Evolutionary conservation across 2,797 vertebrate species (phyloP).

Genomic region (Aplochiton taeniatus): DNA sequence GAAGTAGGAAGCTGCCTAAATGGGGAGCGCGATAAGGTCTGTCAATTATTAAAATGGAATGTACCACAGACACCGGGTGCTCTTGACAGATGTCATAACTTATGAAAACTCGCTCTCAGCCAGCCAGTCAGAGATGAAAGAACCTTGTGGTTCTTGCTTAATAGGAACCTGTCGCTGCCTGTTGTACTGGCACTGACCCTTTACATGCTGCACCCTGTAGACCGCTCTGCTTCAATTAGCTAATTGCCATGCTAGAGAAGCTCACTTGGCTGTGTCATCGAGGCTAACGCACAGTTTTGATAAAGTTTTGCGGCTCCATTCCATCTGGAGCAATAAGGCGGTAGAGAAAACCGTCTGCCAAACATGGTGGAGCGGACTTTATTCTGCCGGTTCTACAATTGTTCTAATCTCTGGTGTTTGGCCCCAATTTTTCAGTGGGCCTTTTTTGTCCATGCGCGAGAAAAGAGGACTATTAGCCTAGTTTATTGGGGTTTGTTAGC

Average conservation of each 20-base stretch:
- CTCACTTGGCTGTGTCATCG: slow-evolving; percentile 33
- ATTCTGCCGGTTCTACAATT: no score
- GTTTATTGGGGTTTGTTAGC: no score
- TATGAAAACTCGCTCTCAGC: slow-evolving; percentile 23
- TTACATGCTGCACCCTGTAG: slow-evolving; percentile 26
- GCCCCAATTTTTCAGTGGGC: no score
- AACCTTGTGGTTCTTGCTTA: slow-evolving; percentile 27
- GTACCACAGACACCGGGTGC: slow-evolving; percentile 15
- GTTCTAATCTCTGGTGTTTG: no score
- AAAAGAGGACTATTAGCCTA: no score
- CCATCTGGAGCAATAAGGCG: slow-evolving; percentile 20
- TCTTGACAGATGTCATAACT: slow-evolving; percentile 40
- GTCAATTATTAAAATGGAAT: slow-evolving; percentile 30
- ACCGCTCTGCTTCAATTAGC: slow-evolving; percentile 44
- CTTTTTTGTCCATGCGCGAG: no score
- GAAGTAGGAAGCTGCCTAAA: slow-evolving; percentile 25
- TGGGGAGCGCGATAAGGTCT: slow-evolving; percentile 7
- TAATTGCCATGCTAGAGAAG: slow-evolving; percentile 44
- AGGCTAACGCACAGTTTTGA: slow-evolving; percentile 29
- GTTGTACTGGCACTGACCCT: slow-evolving; percentile 35
- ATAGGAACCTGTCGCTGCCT: slow-evolving; percentile 28
- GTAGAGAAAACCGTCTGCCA: no score
- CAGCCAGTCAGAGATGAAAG: slow-evolving; percentile 33
- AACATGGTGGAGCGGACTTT: no score
- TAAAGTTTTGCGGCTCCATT: slow-evolving; percentile 34